phyloP scores from a whole-genome alignment of 2,888 invertebrate species.

The Acrobasis consociella region DNA sequence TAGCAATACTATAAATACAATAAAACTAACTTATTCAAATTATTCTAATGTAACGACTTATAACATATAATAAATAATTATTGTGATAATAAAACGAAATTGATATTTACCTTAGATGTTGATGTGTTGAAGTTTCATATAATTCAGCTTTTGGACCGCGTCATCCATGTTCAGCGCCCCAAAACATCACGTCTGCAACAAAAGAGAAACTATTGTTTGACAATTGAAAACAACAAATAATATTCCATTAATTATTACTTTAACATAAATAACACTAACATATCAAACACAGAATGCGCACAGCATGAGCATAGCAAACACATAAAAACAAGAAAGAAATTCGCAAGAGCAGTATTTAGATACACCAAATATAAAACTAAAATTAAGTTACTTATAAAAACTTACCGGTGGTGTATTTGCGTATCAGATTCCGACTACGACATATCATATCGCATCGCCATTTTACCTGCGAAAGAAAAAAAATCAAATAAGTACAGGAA shows the following conservation, averaged over 20 bases:
- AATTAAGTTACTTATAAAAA: slow-evolving; percentile 14
- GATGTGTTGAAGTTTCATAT: not conserved
- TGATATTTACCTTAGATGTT: slow-evolving; percentile 11
- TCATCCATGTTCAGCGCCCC: not conserved
- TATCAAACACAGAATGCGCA: slow-evolving; percentile 14
- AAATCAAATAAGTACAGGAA: not conserved
- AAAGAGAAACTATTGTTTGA: slow-evolving; percentile 36
- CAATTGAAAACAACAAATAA: slow-evolving; percentile 12
- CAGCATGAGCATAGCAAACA: slow-evolving; percentile 7
- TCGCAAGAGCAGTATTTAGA: slow-evolving; percentile 16
- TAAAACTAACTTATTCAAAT: slow-evolving; percentile 1
- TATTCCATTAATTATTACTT: not conserved
- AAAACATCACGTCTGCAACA: slow-evolving; percentile 38
- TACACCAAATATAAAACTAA: slow-evolving; percentile 9
- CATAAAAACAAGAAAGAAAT: not conserved
- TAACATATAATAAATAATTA: not conserved
- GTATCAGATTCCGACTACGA: not conserved
- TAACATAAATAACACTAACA: not conserved
- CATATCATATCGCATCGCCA: not conserved
- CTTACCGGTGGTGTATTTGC: slow-evolving; percentile 18
- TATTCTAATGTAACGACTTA: not conserved
- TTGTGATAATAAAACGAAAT: not conserved
- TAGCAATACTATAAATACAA: no score
- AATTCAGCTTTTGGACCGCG: not conserved
- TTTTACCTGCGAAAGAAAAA: slow-evolving; percentile 20